Base-by-base conservation (phyloP, 1,140 invertebrate species). In the Coptotermes formosanus region DNA sequence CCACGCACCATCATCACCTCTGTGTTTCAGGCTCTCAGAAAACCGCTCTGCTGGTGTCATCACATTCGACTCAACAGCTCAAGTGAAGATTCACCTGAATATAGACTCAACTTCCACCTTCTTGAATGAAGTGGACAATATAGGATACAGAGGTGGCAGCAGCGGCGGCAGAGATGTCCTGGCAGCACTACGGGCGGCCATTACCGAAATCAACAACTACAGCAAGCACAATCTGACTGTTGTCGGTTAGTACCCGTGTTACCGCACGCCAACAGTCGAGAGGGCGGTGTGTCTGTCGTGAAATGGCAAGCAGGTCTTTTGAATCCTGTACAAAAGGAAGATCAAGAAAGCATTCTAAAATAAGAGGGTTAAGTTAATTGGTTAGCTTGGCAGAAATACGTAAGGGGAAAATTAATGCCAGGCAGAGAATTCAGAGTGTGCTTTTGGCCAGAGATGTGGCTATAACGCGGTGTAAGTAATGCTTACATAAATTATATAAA, bases 11-110 rank as follows among this genome's bases (percentile, higher is more conserved):
- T 7, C 3, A 3, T 48, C 19, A 64, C 1, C 19, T 23, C n/a
- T 75, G 64, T 55, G 0, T 84, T n/a, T 16, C 83, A 84, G 83
- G n/a, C 38, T 84, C 48, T 84, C 83, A 45, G 83, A 14, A 19
- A 55, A 59, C n/a, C 83, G 83, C 45, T 84, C 83, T 32, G 83
- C 83, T 2, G 83, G 83, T 3, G 83, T 84, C 3, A 59, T 84
- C 48, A 84, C 83, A 30, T 84, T 84, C 45, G 32, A 38, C 25
- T 52, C 48, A 19, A 38, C 25, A 2, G 14, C 83, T 23, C 3
- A 12, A 0, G 2, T 84, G 19, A 38, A 55, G n/a, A 64, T 84
- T 30, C 23, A 25, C 25, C 30, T 59, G 14, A 59, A 19, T n/a
- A n/a, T 55, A 25, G 55, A 52, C 48, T 84, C 83, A 38, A 84